Conservation (phyloP, 1,140 invertebrate genomes). For the Macrobrachium rosenbergii region DNA sequence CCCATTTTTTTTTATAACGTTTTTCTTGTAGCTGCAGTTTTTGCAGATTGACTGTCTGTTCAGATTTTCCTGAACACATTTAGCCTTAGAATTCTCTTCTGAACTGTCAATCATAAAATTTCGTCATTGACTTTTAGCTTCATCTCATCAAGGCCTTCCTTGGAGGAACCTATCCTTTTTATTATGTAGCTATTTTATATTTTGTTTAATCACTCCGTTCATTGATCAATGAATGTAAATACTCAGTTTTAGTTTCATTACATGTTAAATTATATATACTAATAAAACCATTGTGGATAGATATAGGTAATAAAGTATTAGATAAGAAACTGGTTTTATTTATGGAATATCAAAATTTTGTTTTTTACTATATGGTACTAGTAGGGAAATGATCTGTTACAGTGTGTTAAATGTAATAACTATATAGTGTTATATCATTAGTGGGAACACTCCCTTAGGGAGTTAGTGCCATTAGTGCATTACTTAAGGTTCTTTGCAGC, state of each 20-base stretch:
- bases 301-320: too few species aligned
- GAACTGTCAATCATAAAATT: constrained; percentile 21
- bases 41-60: constrained; percentile 47
- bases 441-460: too few species aligned
- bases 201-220: background rate
- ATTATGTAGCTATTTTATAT: constrained; percentile 10
- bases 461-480: too few species aligned
- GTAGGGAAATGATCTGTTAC: too few species aligned
- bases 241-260: background rate
- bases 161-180: constrained; percentile 21
- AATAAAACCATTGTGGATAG: too few species aligned
- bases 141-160: background rate
- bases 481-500: too few species aligned
- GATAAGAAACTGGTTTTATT: too few species aligned
- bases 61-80: constrained; percentile 57
- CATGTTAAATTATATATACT: too few species aligned
- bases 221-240: background rate
- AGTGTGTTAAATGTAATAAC: too few species aligned
- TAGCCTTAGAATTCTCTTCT: constrained; percentile 22
- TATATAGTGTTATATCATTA: too few species aligned
- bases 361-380: too few species aligned
- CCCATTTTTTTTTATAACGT: background rate
- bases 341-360: too few species aligned
- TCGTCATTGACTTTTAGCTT: constrained; percentile 1
- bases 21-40: constrained; percentile 47